These are phyloP conservation scores for Porites lobata DNA, from an alignment of 92 coral and sea anemone genomes.

Conservation along the genomic window DNA sequence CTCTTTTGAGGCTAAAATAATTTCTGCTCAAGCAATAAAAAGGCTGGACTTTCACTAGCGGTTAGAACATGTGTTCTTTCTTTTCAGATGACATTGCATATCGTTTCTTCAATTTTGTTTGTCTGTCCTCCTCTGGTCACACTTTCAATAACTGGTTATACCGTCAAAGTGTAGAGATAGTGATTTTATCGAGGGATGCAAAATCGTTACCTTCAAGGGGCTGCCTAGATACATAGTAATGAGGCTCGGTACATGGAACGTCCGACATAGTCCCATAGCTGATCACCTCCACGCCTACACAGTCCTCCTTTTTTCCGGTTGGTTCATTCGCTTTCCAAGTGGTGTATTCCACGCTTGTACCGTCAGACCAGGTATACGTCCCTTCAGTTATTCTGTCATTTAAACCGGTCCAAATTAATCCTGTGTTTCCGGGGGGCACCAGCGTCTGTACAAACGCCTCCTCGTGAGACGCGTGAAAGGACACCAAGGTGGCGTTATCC, in stretches of 20 bases:
- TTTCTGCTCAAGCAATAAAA: too few relatives aligned
- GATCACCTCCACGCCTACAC: slow-evolving; percentile 63
- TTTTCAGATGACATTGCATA: too few relatives aligned
- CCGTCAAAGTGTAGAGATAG: neutral
- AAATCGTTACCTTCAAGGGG: slow-evolving; percentile 77
- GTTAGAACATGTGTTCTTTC: too few relatives aligned
- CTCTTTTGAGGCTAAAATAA: too few relatives aligned
- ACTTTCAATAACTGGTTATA: too few relatives aligned
- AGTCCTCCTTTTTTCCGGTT: slow-evolving; percentile 64
- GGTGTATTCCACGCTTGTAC: slow-evolving; percentile 79
- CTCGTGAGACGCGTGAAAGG: slow-evolving; percentile 68
- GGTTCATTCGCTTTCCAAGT: slow-evolving; percentile 84
- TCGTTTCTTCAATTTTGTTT: too few relatives aligned
- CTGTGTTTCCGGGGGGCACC: slow-evolving; percentile 60
- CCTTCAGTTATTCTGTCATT: slow-evolving; percentile 83
- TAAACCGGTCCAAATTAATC: slow-evolving; percentile 81
- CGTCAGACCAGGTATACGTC: slow-evolving; percentile 77
- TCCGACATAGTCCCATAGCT: slow-evolving; percentile 85
- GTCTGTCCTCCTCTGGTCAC: too few relatives aligned
- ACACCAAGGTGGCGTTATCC: slow-evolving; percentile 79
- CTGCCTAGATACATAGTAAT: slow-evolving; percentile 71
- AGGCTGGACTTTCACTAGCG: too few relatives aligned
- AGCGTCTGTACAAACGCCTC: slow-evolving; percentile 61
- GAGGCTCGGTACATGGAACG: slow-evolving; percentile 75
- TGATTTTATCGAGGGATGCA: neutral